Percentiles rank a stretch among this genome's conserved stretches.
Evolutionary conservation across 2,113 vertebrate genomes (phyloP).

Genomic region (Stigmatopora nigra): DNA sequence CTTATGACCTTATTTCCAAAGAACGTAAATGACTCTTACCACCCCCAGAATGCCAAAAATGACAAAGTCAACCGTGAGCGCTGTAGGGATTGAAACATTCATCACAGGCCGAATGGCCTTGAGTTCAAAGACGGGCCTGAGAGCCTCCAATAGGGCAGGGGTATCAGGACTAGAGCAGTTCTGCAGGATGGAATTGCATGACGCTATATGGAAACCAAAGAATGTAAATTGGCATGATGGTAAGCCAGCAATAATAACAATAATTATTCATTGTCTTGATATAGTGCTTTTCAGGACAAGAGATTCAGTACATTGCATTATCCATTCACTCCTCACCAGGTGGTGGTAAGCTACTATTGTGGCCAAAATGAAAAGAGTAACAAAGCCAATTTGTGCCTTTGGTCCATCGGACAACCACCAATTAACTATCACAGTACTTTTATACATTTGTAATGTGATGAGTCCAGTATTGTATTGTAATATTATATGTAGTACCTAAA

Average conservation of each 20-base stretch:
- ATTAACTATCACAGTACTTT: too few species aligned
- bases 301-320: too few species aligned
- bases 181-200: slow-evolving; percentile 6
- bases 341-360: too few species aligned
- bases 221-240: neutral
- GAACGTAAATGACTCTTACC: slow-evolving; percentile 14
- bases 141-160: slow-evolving; percentile 36
- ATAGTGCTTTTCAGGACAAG: neutral
- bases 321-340: too few species aligned
- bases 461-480: too few species aligned
- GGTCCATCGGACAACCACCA: neutral
- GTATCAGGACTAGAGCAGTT: slow-evolving; percentile 35
- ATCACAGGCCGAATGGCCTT: slow-evolving; percentile 41
- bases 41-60: slow-evolving; percentile 19
- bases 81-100: slow-evolving; percentile 21
- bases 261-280: neutral
- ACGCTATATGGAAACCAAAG: neutral
- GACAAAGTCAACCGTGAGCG: neutral
- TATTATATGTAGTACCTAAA: neutral
- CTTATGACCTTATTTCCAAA: neutral
- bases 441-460: too few species aligned
- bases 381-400: neutral
- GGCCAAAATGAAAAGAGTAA: too few species aligned
- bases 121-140: slow-evolving; percentile 37
- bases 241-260: neutral